Evolutionary conservation across 2,113 vertebrate species (phyloP).

Genomic region (Gadus chalcogrammus): DNA sequence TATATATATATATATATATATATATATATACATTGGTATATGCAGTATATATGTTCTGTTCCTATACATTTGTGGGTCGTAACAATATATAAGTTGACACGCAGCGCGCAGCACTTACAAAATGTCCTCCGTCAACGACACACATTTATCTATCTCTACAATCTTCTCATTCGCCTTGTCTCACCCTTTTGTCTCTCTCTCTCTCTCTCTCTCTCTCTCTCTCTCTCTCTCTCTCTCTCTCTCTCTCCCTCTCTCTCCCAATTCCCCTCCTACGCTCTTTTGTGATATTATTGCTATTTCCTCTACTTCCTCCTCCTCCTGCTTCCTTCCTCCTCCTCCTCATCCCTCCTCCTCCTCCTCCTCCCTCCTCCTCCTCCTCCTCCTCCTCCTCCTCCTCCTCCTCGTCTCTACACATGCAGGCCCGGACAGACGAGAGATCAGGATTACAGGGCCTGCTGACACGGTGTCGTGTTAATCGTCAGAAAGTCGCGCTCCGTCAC

Average conservation of each 20-base stretch:
- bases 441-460: conserved; percentile 72
- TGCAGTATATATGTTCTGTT: too few species aligned
- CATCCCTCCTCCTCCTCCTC: too few species aligned
- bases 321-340: conserved; percentile 25
- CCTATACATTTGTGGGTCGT: too few species aligned
- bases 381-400: conserved; percentile 21
- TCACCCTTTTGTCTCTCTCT: conserved; percentile 2
- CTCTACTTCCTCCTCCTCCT: conserved; percentile 41
- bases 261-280: conserved; percentile 16
- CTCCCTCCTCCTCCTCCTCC: too few species aligned
- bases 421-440: conserved; percentile 60
- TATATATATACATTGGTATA: too few species aligned
- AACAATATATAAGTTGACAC: conserved; percentile 52
- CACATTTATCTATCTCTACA: conserved; percentile 62
- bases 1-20: too few species aligned
- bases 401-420: conserved; percentile 54
- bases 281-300: conserved; percentile 52
- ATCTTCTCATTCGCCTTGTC: conserved; percentile 36
- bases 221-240: conserved; percentile 35
- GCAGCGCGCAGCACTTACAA: conserved; percentile 51
- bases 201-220: conserved; percentile 36
- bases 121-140: conserved; percentile 64
- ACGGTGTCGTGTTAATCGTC: conserved; percentile 70
- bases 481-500: conserved; percentile 67
- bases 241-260: conserved; percentile 34